These are phyloP conservation scores for Autographa pulchrina DNA, from an alignment of 2,888 invertebrate species.

Conservation along the genomic window DNA sequence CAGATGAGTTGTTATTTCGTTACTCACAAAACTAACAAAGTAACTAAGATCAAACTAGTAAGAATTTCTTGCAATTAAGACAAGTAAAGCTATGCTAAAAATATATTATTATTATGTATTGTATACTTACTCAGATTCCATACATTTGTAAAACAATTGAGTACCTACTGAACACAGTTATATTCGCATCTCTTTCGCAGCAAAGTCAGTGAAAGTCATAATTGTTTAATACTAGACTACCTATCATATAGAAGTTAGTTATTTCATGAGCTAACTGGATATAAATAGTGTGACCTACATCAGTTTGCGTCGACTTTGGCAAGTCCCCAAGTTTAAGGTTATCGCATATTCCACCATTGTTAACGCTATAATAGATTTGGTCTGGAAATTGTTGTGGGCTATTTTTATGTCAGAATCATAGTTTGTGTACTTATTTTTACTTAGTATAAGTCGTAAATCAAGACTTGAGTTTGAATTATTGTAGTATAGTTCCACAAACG, in stretches of 20 bases:
- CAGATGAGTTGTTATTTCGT: too few species aligned
- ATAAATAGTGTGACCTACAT: constrained; percentile 26
- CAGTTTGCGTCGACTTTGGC: constrained; percentile 17
- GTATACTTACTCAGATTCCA: constrained; percentile 12
- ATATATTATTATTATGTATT: too few species aligned
- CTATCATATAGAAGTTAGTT: neutral
- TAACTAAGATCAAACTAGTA: too few species aligned
- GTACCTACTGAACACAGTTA: neutral
- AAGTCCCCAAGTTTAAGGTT: constrained; percentile 28
- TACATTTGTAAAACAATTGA: constrained; percentile 1
- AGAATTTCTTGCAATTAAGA: too few species aligned
- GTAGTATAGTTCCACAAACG: too few species aligned
- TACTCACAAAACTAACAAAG: too few species aligned
- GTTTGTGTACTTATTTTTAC: neutral
- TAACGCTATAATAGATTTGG: neutral
- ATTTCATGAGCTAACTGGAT: constrained; percentile 16
- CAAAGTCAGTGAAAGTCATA: constrained; percentile 15
- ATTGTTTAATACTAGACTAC: neutral
- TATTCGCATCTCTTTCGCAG: neutral
- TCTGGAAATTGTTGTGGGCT: constrained; percentile 5
- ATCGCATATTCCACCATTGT: constrained; percentile 17
- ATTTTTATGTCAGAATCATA: constrained; percentile 4
- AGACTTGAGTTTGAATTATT: too few species aligned
- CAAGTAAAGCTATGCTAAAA: too few species aligned
- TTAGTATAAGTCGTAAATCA: neutral